Percentiles rank a stretch among this genome's conserved stretches.
phyloP scores from a whole-genome alignment of 2,888 invertebrate species.

The Drosophila cognata region DNA sequence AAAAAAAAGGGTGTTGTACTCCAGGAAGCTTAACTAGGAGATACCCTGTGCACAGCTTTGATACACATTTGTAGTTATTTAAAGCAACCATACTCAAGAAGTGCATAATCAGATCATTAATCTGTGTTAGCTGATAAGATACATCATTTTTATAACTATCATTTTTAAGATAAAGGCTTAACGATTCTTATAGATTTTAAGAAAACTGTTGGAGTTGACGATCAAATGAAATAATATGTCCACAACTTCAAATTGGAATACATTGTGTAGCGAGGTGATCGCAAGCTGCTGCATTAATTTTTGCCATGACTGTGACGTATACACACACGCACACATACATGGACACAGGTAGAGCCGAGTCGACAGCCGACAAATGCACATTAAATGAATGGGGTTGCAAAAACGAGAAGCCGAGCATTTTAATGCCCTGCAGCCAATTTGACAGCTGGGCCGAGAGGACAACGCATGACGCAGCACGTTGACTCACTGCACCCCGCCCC shows the following conservation, averaged over 20 bases:
- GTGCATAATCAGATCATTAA: too few relatives aligned
- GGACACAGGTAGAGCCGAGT: slow-evolving; percentile 49
- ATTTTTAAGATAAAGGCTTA: background rate
- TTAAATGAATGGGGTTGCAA: slow-evolving; percentile 71
- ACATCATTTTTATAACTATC: background rate
- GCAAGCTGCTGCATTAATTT: slow-evolving; percentile 39
- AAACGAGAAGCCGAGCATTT: slow-evolving; percentile 59
- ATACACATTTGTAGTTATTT: background rate
- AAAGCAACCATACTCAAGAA: background rate
- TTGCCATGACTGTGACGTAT: slow-evolving; percentile 56
- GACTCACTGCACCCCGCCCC: slow-evolving; percentile 48
- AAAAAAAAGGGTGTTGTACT: slow-evolving; percentile 16
- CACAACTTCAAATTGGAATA: background rate
- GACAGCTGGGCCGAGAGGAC: slow-evolving; percentile 59
- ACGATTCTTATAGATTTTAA: background rate
- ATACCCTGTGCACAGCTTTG: background rate
- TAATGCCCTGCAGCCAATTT: slow-evolving; percentile 54
- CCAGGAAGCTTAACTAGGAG: background rate
- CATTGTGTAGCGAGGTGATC: slow-evolving; percentile 22
- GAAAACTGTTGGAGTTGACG: background rate
- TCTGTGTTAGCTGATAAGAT: background rate
- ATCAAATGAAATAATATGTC: background rate
- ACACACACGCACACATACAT: slow-evolving; percentile 13
- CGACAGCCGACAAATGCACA: slow-evolving; percentile 22
- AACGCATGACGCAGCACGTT: slow-evolving; percentile 51